These are phyloP conservation scores for Schizopygopsis malacanthus DNA, from an alignment of 2,797 vertebrate genomes.

Conservation along the genomic window DNA sequence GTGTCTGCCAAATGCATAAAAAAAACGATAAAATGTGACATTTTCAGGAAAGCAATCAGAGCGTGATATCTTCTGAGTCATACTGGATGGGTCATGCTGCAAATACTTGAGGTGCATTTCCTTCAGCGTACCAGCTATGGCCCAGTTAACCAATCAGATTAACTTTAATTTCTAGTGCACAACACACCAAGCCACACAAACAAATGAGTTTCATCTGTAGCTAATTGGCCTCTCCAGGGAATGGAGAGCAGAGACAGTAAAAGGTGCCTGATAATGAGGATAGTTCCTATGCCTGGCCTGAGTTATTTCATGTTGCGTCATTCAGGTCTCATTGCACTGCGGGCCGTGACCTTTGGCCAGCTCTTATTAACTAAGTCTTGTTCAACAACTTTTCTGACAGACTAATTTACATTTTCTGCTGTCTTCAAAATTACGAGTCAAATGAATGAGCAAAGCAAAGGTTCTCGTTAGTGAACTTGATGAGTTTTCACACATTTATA, in stretches of 20 bases:
- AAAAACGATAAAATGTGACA: slow-evolving; percentile 16
- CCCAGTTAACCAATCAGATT: slow-evolving; percentile 39
- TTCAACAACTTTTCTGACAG: slow-evolving; percentile 45
- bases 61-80: slow-evolving; percentile 13
- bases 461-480: slow-evolving; percentile 28
- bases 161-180: slow-evolving; percentile 13
- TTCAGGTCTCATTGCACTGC: slow-evolving; percentile 7
- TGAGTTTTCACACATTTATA: neutral
- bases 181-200: slow-evolving; percentile 32
- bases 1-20: neutral
- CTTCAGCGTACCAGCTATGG: neutral
- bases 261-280: slow-evolving; percentile 58
- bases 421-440: slow-evolving; percentile 9
- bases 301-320: slow-evolving; percentile 12
- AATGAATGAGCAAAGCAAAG: slow-evolving; percentile 18
- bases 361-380: slow-evolving; percentile 49
- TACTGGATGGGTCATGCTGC: neutral
- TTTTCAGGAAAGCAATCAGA: neutral
- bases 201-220: slow-evolving; percentile 50
- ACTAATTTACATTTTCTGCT: slow-evolving; percentile 45
- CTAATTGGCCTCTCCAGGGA: slow-evolving; percentile 62
- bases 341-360: slow-evolving; percentile 45
- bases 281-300: slow-evolving; percentile 24
- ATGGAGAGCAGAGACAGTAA: slow-evolving; percentile 37
- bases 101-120: neutral